Evolutionary conservation across 2,888 invertebrate genomes (phyloP), one percentile per base, ranked within the genome.

Genomic region (Emmelina monodactyla): DNA sequence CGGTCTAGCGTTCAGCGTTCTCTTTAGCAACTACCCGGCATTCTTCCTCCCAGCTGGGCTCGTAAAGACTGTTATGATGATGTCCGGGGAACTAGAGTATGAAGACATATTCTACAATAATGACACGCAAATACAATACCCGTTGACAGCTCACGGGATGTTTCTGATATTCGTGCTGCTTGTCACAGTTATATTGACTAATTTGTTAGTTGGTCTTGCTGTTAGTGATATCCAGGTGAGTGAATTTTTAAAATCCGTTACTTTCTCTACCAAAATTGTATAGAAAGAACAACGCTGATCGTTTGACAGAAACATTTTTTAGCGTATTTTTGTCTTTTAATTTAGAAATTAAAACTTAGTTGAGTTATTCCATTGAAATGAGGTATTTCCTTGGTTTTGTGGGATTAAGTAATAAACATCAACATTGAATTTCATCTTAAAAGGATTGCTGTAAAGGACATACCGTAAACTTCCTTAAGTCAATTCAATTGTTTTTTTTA

Each of bases 51-150:
- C 83, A 1, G 81, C 83, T 34, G 83, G 85, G 1, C 54, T 92
- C 0, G 68, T 92, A 1, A 92, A 92, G 67, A 89, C 91, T 0
- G 84, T 92, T 10, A 88, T 92, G 50, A 92, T 93, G 92, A 91
- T 93, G 92, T 89, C 91, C 0, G 92, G 92, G 0, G 92, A 93
- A 61, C 59, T 92, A 32, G 92, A 92, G 58, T 91, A 89, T 46
- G 92, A 92, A 57, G 91, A 92, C 49, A 88, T 92, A 42, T 92
- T 92, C 58, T 91, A 88, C 47, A 79, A 75, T 28, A 79, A 84
- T 38, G 61, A 58, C 35, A 64, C 68, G 1, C 64, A 72, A 30
- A 81, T 88, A 9, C 75, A 84, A 38, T 89, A 88, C 57, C 86
- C 87, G 0, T 82, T 85, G 7, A 91, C 92, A 0, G 84, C 91